Conservation (phyloP, 2,888 invertebrate species). For the Heliothis peltigera region DNA sequence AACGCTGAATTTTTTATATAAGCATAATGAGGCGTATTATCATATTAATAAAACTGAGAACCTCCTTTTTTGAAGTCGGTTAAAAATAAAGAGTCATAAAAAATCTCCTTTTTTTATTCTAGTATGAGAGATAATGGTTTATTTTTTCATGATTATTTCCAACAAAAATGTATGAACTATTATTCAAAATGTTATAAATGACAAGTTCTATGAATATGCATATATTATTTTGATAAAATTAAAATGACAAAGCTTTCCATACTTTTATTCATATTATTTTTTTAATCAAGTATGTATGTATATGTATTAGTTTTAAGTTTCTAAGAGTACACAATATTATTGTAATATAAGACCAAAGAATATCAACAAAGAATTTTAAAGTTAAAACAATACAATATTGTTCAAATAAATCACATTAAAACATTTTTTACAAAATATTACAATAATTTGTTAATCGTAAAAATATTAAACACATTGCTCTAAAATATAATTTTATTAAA, state of each 20-base stretch:
- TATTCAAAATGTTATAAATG: neutral
- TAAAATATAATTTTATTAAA: too few species aligned
- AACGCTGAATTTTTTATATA: too few species aligned
- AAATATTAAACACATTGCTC: too few species aligned
- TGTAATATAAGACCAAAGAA: constrained; percentile 53
- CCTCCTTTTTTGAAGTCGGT: too few species aligned
- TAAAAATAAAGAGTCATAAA: too few species aligned
- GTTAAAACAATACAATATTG: neutral
- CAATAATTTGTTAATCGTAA: too few species aligned
- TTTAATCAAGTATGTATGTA: constrained; percentile 22
- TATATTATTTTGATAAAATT: neutral
- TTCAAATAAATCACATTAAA: neutral
- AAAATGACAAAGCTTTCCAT: constrained; percentile 1
- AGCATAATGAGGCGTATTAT: too few species aligned
- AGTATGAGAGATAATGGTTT: too few species aligned
- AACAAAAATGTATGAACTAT: neutral
- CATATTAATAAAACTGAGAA: too few species aligned
- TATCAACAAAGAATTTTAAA: constrained; percentile 29
- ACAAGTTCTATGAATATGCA: neutral
- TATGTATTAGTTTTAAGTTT: constrained; percentile 38
- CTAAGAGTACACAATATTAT: constrained; percentile 30
- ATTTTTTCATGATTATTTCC: too few species aligned
- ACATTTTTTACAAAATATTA: neutral
- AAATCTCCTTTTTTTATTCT: too few species aligned
- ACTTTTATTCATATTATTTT: constrained; percentile 9